Percentiles rank a stretch among this genome's conserved stretches.
Evolutionary conservation across 1,140 invertebrate species (phyloP).

Genomic region (Mylabris phalerata): DNA sequence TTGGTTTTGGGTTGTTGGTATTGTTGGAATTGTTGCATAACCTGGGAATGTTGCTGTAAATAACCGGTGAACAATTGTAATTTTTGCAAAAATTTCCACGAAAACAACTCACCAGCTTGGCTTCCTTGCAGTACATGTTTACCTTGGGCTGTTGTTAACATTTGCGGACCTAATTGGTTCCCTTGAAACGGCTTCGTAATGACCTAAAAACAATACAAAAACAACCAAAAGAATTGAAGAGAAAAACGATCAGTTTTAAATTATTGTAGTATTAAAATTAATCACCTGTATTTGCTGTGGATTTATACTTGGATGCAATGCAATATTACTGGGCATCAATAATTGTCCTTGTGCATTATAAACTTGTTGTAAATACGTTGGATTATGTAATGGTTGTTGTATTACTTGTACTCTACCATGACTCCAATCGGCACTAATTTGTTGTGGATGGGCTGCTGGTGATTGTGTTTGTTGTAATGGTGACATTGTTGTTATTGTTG

Average conservation of each 20-base stretch:
- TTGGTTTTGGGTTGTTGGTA: conserved; percentile 65
- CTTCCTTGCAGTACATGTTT: conserved; percentile 58
- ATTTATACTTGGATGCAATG: conserved; percentile 67
- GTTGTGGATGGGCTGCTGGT: conserved; percentile 33
- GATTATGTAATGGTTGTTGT: conserved; percentile 72
- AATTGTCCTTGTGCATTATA: conserved; percentile 71
- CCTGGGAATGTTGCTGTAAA: conserved; percentile 54
- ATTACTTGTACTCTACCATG: conserved; percentile 59
- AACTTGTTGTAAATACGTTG: conserved; percentile 70
- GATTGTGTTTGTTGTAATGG: conserved; percentile 43
- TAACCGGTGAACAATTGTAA: not conserved
- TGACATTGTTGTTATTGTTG: conserved; percentile 43
- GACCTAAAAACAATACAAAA: conserved; percentile 46
- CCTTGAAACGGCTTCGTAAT: conserved; percentile 77
- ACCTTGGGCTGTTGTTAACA: conserved; percentile 65
- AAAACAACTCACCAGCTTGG: conserved; percentile 45
- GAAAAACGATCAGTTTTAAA: not conserved
- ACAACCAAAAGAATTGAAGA: not conserved
- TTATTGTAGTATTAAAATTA: too few relatives aligned
- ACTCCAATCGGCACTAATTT: conserved; percentile 39
- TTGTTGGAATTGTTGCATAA: conserved; percentile 67
- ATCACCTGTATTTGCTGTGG: conserved; percentile 69
- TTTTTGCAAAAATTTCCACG: not conserved
- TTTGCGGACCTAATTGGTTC: conserved; percentile 67
- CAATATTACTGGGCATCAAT: conserved; percentile 71